phyloP scores from a whole-genome alignment of 2,888 invertebrate species.

The Lasioglossum malachurum region DNA sequence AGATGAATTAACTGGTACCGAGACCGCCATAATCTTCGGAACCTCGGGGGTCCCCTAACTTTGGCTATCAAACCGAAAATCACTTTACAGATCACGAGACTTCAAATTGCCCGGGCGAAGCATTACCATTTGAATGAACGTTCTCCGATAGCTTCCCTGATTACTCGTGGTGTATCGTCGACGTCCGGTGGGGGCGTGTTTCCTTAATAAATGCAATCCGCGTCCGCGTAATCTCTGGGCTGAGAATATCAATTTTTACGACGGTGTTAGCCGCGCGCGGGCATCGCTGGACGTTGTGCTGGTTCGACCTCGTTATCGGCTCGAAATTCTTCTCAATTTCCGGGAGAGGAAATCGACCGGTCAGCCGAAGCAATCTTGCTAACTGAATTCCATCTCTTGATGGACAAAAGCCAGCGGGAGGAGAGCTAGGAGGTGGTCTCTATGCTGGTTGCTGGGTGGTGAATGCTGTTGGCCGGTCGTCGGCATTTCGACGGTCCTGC shows the following conservation, averaged over 20 bases:
- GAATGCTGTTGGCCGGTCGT: background rate
- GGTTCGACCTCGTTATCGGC: slow-evolving; percentile 51
- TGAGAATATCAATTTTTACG: slow-evolving; percentile 44
- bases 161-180: background rate
- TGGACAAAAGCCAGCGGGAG: slow-evolving; percentile 57
- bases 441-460: background rate
- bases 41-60: background rate
- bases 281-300: background rate
- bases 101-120: background rate
- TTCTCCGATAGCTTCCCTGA: background rate
- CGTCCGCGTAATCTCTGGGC: slow-evolving; percentile 4
- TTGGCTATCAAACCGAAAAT: background rate
- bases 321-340: slow-evolving; percentile 62
- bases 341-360: slow-evolving; percentile 60
- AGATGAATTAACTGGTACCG: background rate
- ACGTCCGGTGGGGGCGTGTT: background rate
- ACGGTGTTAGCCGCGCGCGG: background rate
- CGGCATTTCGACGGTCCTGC: slow-evolving; percentile 48
- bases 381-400: slow-evolving; percentile 68
- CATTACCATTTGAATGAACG: background rate
- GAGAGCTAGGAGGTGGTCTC: background rate
- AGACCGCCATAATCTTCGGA: background rate
- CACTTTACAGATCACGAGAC: background rate
- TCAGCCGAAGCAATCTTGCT: slow-evolving; percentile 59
- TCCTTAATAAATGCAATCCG: slow-evolving; percentile 17